phyloP scores from a whole-genome alignment of 1,140 invertebrate genomes.

The Fopius arisanus region DNA sequence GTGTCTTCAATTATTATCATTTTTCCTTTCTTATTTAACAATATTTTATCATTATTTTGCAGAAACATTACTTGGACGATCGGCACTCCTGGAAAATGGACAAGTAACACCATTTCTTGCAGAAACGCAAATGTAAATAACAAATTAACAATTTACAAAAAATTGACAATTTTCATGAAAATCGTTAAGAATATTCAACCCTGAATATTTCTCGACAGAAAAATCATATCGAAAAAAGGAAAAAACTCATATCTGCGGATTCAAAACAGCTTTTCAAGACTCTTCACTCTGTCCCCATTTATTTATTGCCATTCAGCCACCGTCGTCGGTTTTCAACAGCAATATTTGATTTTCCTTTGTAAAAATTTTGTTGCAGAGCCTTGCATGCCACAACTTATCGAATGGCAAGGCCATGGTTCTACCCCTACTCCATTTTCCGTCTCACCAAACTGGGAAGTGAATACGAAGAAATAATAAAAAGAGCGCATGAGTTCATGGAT shows the following conservation, averaged over 20 bases:
- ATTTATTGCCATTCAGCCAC: too few relatives aligned
- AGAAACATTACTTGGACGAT: conserved; percentile 34
- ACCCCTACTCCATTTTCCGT: background rate
- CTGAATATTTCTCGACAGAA: too few relatives aligned
- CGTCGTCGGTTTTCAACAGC: too few relatives aligned
- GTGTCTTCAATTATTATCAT: too few relatives aligned
- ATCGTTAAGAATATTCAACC: too few relatives aligned
- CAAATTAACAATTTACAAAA: too few relatives aligned
- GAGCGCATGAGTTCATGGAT: background rate
- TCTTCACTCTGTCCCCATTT: too few relatives aligned
- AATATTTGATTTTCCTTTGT: background rate
- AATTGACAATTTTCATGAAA: background rate
- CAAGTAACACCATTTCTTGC: conserved; percentile 29
- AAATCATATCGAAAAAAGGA: too few relatives aligned
- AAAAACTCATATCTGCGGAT: too few relatives aligned
- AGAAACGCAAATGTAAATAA: background rate
- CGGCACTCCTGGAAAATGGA: conserved; percentile 22
- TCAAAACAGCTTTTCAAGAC: too few relatives aligned
- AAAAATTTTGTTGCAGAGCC: conserved; percentile 59
- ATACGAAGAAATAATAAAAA: background rate
- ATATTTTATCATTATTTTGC: background rate
- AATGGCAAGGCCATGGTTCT: background rate
- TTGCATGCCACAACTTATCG: background rate
- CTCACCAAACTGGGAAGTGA: background rate
- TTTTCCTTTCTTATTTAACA: background rate